Evolutionary conservation across 2,113 vertebrate species (phyloP).

Genomic region (Cygnus buccinator): DNA sequence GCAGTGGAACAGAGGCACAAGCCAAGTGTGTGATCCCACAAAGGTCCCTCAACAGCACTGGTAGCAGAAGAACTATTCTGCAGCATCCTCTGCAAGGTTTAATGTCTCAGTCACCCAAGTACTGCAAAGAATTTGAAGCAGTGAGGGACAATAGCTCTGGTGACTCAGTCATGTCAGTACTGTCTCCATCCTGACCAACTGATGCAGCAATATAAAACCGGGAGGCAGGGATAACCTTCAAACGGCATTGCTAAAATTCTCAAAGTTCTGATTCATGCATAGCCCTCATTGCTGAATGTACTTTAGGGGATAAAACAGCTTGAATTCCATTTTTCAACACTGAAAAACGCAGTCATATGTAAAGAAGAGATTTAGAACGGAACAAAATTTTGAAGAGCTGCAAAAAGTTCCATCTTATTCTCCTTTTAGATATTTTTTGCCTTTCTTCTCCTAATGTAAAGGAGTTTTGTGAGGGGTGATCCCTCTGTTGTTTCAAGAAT

Average conservation of each 20-base stretch:
- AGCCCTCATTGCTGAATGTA: background rate
- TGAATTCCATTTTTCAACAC: background rate
- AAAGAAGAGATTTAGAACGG: background rate
- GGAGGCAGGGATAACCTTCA: background rate
- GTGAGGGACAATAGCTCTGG: background rate
- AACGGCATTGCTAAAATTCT: background rate
- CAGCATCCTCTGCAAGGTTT: background rate
- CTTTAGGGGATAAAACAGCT: background rate
- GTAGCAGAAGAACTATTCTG: background rate
- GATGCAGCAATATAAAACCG: background rate
- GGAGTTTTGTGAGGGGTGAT: background rate
- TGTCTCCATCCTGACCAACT: background rate
- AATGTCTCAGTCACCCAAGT: background rate
- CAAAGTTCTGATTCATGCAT: background rate
- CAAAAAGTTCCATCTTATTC: background rate
- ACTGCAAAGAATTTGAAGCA: background rate
- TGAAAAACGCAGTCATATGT: background rate
- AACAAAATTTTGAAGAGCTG: background rate
- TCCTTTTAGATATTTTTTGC: background rate
- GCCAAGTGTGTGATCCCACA: background rate
- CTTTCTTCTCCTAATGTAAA: background rate
- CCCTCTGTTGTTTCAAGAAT: background rate
- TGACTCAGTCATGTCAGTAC: background rate
- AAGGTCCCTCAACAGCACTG: background rate
- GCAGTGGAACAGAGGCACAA: background rate